These are phyloP conservation scores for Nymphalis urticae DNA, from an alignment of 2,888 invertebrate genomes.

Conservation along the genomic window DNA sequence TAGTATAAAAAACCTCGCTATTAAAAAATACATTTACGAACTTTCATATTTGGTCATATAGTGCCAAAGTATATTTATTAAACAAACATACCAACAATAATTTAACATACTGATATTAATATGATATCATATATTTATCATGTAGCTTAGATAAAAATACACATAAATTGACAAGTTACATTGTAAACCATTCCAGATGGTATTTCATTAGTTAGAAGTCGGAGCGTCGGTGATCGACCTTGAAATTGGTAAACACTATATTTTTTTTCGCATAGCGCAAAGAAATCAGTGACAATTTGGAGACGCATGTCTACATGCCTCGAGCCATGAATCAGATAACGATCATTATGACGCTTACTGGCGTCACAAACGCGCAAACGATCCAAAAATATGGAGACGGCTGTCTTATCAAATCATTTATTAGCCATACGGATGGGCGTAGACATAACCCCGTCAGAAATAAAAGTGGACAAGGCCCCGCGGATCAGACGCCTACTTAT, in stretches of 20 bases:
- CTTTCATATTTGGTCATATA: no score
- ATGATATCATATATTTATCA: not conserved
- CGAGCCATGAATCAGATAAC: slow-evolving; percentile 49
- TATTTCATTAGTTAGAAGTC: not conserved
- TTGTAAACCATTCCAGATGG: not conserved
- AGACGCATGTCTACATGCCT: slow-evolving; percentile 25
- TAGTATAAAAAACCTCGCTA: no score
- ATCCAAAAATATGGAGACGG: slow-evolving; percentile 59
- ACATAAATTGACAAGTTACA: slow-evolving; percentile 2
- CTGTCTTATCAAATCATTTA: slow-evolving; percentile 61
- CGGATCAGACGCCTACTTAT: slow-evolving; percentile 10
- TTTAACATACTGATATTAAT: not conserved
- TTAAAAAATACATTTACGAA: no score
- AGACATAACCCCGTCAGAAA: slow-evolving; percentile 30
- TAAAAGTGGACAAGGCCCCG: slow-evolving; percentile 17
- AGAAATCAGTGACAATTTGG: slow-evolving; percentile 29
- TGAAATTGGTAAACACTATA: not conserved
- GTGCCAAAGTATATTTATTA: no score
- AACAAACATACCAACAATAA: no score
- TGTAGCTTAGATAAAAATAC: not conserved
- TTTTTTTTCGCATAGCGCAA: slow-evolving; percentile 19
- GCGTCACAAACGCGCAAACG: slow-evolving; percentile 55
- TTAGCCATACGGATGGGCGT: slow-evolving; percentile 42
- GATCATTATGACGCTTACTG: slow-evolving; percentile 45
- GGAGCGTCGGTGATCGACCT: not conserved